These are phyloP conservation scores for Crenichthys baileyi DNA, from an alignment of 2,797 vertebrate species.

Conservation along the genomic window DNA sequence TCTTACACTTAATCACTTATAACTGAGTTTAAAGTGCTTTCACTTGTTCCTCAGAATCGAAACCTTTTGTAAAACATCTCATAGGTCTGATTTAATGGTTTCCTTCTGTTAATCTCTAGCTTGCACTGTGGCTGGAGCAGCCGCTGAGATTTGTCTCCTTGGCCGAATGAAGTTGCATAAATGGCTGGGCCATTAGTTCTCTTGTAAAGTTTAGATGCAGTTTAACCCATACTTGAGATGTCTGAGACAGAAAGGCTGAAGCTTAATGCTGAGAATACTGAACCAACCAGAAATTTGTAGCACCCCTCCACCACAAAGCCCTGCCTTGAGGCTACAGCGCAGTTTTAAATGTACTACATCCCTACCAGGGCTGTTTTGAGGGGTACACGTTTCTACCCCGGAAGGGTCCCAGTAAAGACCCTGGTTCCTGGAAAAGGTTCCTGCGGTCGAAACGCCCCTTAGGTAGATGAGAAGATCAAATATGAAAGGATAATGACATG, in stretches of 20 bases:
- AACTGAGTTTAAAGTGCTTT: neutral
- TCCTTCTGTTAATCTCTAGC: neutral
- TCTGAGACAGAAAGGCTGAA: neutral
- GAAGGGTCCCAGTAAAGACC: neutral
- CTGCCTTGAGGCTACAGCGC: neutral
- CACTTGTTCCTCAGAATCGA: neutral
- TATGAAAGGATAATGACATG: constrained; percentile 39
- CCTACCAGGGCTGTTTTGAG: neutral
- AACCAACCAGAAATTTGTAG: neutral
- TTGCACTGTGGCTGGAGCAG: neutral
- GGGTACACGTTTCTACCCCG: too few species aligned
- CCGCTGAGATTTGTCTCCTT: neutral
- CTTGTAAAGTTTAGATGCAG: neutral
- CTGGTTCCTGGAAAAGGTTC: constrained; percentile 2
- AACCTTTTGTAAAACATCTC: neutral
- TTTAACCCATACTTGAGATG: neutral
- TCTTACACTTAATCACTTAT: neutral
- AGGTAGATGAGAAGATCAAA: constrained; percentile 37
- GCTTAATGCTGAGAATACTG: neutral
- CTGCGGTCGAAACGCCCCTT: neutral
- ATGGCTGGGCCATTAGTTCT: neutral
- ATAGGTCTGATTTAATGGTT: neutral
- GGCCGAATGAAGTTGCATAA: neutral
- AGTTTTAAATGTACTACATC: neutral
- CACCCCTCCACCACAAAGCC: neutral